phyloP scores from a whole-genome alignment of 2,113 vertebrate species.

The Cephalophus harveyi region DNA sequence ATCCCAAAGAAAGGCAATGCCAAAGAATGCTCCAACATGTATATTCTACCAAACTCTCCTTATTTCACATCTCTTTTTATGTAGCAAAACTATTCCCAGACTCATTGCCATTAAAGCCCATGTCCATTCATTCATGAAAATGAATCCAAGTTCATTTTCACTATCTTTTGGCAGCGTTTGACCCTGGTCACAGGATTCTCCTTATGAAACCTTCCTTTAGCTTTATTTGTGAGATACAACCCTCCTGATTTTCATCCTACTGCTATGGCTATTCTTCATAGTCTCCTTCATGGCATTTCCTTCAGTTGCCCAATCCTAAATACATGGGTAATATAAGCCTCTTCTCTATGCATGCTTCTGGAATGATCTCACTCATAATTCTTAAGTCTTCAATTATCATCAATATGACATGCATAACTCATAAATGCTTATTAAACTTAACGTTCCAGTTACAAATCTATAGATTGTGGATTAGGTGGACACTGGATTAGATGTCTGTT shows the following conservation, averaged over 20 bases:
- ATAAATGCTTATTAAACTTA: background rate
- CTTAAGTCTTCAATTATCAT: background rate
- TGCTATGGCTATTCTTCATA: background rate
- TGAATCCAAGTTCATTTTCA: background rate
- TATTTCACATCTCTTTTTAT: background rate
- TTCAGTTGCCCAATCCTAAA: background rate
- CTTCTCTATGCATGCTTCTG: background rate
- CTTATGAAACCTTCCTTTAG: background rate
- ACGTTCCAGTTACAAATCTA: background rate
- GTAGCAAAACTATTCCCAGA: background rate
- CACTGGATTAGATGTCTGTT: background rate
- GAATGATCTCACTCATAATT: background rate
- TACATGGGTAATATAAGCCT: background rate
- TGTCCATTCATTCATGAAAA: background rate
- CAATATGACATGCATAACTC: background rate
- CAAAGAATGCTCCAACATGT: too few relatives aligned
- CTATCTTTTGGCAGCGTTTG: background rate
- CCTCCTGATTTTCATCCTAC: background rate
- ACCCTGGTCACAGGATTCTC: background rate
- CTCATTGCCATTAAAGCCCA: background rate
- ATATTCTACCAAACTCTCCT: background rate
- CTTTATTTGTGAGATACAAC: background rate
- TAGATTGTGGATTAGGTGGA: background rate
- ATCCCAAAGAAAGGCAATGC: too few relatives aligned
- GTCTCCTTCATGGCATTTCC: background rate